phyloP scores from a whole-genome alignment of 2,888 invertebrate genomes.

The Nymphalis polychloros region DNA sequence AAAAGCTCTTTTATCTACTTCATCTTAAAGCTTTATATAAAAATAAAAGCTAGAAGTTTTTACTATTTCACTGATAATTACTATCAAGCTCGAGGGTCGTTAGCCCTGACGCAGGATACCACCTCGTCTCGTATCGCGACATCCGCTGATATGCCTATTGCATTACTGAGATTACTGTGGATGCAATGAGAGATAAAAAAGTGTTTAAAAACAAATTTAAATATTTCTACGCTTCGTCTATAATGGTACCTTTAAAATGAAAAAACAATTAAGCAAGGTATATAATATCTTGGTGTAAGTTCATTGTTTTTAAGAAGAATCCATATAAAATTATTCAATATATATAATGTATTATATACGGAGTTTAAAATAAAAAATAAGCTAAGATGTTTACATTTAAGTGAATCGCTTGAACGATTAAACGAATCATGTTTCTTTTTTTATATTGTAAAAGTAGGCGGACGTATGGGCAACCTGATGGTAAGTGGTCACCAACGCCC shows the following conservation, averaged over 20 bases:
- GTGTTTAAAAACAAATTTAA: not conserved
- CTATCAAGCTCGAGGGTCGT: slow-evolving; percentile 20
- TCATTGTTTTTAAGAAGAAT: no score
- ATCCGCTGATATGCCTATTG: slow-evolving; percentile 35
- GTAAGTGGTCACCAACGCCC: no score
- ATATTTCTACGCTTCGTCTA: not conserved
- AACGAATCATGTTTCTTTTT: not conserved
- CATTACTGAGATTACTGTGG: slow-evolving; percentile 27
- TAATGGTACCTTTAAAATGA: no score
- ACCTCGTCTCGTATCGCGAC: slow-evolving; percentile 25
- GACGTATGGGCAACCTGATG: no score
- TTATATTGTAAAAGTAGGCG: no score
- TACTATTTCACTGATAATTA: slow-evolving; percentile 18
- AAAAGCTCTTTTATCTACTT: no score
- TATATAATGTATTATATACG: no score
- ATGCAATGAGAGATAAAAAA: slow-evolving; percentile 11
- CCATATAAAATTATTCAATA: no score
- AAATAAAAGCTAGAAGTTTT: slow-evolving; percentile 3
- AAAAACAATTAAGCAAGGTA: no score
- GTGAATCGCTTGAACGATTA: not conserved
- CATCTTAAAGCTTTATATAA: not conserved
- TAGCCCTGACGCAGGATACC: slow-evolving; percentile 32
- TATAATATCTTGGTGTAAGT: no score
- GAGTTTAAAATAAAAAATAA: no score
- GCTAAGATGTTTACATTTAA: no score